Conservation (phyloP, 2,113 vertebrate species). For the Narcine bancroftii region DNA sequence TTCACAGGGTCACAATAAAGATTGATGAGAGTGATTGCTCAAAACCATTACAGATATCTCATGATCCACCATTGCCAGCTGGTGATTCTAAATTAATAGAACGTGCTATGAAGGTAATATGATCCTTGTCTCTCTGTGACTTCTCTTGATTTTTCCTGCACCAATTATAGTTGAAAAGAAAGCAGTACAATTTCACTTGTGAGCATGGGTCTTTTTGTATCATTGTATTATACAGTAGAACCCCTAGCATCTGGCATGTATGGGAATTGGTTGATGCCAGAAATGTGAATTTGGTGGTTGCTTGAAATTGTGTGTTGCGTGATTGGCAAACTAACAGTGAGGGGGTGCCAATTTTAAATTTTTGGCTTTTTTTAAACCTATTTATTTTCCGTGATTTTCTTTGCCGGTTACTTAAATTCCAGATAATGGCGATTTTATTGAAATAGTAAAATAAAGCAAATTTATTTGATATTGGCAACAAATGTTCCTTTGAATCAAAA, state of each 20-base stretch:
- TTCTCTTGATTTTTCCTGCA: no score
- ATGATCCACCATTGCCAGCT: conserved; percentile 86
- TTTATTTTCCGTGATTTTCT: no score
- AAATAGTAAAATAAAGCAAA: background rate
- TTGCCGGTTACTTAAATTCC: no score
- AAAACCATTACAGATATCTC: conserved; percentile 93
- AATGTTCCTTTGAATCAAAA: background rate
- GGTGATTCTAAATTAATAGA: conserved; percentile 93
- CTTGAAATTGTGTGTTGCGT: no score
- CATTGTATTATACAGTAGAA: background rate
- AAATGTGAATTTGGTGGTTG: no score
- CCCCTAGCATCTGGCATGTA: no score
- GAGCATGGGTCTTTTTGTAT: background rate
- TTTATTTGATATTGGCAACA: background rate
- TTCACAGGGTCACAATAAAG: conserved; percentile 93
- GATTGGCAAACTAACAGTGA: no score
- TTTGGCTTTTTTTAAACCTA: no score
- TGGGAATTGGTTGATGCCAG: no score
- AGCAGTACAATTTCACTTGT: background rate
- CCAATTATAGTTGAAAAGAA: background rate
- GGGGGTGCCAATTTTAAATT: no score
- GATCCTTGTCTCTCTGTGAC: background rate
- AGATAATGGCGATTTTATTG: no score
- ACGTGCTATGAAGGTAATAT: conserved; percentile 86
- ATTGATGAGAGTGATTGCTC: conserved; percentile 91